Conservation (phyloP, 2,888 invertebrate species). For the Archips crataeganus region DNA sequence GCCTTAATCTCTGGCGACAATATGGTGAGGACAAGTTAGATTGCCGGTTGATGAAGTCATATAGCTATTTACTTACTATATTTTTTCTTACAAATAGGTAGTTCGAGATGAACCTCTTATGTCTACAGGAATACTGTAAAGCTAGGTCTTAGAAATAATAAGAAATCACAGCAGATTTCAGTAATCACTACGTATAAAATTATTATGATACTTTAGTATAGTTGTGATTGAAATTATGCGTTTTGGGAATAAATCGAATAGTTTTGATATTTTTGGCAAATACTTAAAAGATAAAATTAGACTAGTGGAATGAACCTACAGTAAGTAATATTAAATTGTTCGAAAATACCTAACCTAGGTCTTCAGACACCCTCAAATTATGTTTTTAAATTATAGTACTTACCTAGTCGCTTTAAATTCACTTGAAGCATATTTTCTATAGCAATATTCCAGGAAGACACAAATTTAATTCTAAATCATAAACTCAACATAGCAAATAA, state of each 20-base stretch:
- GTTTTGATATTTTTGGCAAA: constrained; percentile 43
- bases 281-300: constrained; percentile 49
- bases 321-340: constrained; percentile 63
- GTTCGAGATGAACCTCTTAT: constrained; percentile 10
- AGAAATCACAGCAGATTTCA: constrained; percentile 79
- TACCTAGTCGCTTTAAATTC: background rate
- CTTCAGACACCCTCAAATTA: constrained; percentile 12
- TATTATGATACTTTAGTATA: constrained; percentile 45
- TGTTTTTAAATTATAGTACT: background rate
- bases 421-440: background rate
- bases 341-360: constrained; percentile 46
- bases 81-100: background rate
- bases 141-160: constrained; percentile 51
- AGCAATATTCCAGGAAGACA: background rate
- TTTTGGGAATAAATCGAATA: constrained; percentile 40
- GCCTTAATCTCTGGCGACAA: no score
- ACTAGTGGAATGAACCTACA: constrained; percentile 62
- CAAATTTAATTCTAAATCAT: background rate
- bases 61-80: background rate
- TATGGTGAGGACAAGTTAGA: no score
- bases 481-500: constrained; percentile 31
- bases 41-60: no score
- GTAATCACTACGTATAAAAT: constrained; percentile 45
- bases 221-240: constrained; percentile 55
- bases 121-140: constrained; percentile 38